Conservation (phyloP, 2,113 vertebrate genomes). For the Hystrix cristata region DNA sequence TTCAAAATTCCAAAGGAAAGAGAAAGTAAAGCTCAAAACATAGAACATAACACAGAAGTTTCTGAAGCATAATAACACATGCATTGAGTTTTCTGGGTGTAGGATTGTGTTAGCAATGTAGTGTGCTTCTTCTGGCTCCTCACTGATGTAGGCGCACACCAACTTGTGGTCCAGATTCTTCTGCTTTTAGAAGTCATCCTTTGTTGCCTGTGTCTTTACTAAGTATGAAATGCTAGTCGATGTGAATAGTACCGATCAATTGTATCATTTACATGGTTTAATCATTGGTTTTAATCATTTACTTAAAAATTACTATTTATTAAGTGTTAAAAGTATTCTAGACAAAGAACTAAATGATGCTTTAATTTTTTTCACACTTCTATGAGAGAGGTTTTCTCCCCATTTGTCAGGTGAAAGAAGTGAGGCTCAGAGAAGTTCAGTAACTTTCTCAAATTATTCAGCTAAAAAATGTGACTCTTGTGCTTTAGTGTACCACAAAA, state of each 20-base stretch:
- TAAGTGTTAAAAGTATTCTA: neutral
- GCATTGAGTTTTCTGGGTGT: neutral
- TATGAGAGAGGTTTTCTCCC: neutral
- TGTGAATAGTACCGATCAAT: neutral
- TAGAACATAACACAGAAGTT: neutral
- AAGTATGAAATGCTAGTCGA: neutral
- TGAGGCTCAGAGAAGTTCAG: neutral
- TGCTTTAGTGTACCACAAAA: neutral
- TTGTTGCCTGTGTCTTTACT: neutral
- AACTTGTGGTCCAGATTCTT: neutral
- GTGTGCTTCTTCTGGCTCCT: neutral
- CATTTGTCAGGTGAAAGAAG: neutral
- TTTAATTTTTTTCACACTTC: conserved; percentile 23
- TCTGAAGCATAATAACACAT: neutral
- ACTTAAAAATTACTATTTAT: conserved; percentile 49
- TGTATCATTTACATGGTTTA: neutral
- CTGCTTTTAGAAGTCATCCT: neutral
- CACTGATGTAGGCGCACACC: neutral
- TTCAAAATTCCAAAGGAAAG: conserved; percentile 2
- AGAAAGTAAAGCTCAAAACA: neutral
- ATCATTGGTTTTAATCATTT: neutral
- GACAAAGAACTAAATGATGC: neutral
- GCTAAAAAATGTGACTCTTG: neutral
- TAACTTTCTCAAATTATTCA: neutral
- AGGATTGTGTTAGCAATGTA: neutral